Percentiles rank a stretch among this genome's conserved stretches.
Evolutionary conservation across 1,140 invertebrate genomes (phyloP).

Genomic region (Scaptomyza graminum): DNA sequence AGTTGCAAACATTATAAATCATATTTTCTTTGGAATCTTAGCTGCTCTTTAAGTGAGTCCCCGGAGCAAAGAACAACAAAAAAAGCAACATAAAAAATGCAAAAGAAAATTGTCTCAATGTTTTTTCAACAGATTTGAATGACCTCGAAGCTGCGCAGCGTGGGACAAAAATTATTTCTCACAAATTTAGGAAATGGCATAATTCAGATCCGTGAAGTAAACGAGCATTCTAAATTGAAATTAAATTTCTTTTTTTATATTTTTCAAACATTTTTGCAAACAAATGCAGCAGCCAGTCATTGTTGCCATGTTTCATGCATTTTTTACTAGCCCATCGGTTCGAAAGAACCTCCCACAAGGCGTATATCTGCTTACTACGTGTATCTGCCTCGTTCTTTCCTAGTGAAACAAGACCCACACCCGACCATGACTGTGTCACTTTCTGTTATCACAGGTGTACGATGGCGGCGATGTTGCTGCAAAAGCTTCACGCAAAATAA

Average conservation of each 20-base stretch:
- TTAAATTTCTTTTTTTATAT: conserved; percentile 60
- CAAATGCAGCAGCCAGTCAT: background rate
- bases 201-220: conserved; percentile 20
- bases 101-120: conserved; percentile 23
- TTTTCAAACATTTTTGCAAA: conserved; percentile 42
- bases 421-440: background rate
- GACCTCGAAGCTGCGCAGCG: conserved; percentile 9
- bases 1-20: conserved; percentile 30
- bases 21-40: conserved; percentile 42
- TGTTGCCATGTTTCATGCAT: background rate
- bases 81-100: conserved; percentile 14
- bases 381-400: conserved; percentile 7
- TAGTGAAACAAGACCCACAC: background rate
- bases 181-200: conserved; percentile 32
- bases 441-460: conserved; percentile 43
- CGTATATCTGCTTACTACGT: conserved; percentile 45
- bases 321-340: background rate
- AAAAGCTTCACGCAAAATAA: conserved; percentile 29
- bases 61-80: conserved; percentile 4
- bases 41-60: conserved; percentile 28
- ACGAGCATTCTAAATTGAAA: conserved; percentile 25
- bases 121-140: conserved; percentile 26
- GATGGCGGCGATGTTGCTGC: background rate
- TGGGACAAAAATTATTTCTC: conserved; percentile 8
- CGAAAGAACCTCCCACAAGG: conserved; percentile 26